phyloP scores from a whole-genome alignment of 2,888 invertebrate genomes.

The Melieria crassipennis region DNA sequence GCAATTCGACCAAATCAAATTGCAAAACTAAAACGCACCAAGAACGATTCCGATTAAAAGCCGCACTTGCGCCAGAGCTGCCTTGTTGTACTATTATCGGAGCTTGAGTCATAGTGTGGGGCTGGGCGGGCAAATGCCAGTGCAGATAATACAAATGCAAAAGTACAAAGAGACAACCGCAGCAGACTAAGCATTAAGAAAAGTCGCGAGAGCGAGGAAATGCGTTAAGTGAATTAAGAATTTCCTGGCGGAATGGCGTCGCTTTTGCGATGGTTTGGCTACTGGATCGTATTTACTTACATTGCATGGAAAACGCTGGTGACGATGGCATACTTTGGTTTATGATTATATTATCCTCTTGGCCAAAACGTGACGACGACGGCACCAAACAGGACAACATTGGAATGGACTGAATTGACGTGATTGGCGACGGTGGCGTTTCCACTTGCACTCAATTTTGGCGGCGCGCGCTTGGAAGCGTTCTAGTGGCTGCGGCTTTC shows the following conservation, averaged over 20 bases:
- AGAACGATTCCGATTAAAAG: constrained; percentile 3
- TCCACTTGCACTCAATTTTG: constrained; percentile 13
- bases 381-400: constrained; percentile 67
- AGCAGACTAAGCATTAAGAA: no score
- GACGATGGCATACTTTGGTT: constrained; percentile 66
- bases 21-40: neutral
- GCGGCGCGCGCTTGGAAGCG: neutral
- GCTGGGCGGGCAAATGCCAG: no score
- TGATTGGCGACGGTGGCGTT: constrained; percentile 20
- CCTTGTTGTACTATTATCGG: no score
- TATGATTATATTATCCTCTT: constrained; percentile 65
- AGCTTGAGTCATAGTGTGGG: no score
- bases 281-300: constrained; percentile 53
- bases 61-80: no score
- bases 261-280: no score
- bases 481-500: no score
- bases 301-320: constrained; percentile 66
- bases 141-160: no score
- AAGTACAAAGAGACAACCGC: no score
- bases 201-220: no score
- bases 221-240: no score
- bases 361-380: constrained; percentile 67
- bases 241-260: no score
- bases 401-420: constrained; percentile 59
- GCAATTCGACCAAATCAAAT: constrained; percentile 25